Percentiles rank a stretch among this genome's conserved stretches.
Conservation (phyloP, 2,113 vertebrate genomes). For the Corydoras sp. region DNA sequence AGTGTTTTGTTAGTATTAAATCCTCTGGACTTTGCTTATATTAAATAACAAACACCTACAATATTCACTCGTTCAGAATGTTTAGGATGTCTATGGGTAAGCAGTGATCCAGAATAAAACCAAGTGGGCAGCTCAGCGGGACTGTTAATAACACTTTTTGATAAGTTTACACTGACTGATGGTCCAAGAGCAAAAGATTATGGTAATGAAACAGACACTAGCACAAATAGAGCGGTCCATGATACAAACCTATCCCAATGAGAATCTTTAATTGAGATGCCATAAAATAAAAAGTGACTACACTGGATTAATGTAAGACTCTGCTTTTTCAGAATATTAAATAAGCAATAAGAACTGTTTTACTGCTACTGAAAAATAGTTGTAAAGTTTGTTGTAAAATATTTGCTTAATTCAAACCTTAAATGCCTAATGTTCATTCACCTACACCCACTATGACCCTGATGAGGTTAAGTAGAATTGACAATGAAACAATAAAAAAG, state of each 20-base stretch:
- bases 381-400: no score
- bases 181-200: constrained; percentile 59
- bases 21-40: not conserved
- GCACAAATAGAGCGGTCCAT: constrained; percentile 38
- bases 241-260: constrained; percentile 47
- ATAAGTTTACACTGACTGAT: constrained; percentile 41
- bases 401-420: no score
- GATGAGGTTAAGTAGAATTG: no score
- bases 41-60: not conserved
- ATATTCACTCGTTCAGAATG: not conserved
- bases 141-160: constrained; percentile 44
- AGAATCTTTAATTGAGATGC: constrained; percentile 39
- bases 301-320: no score
- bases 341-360: no score
- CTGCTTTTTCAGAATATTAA: no score
- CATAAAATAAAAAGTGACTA: not conserved
- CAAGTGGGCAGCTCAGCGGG: not conserved
- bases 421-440: no score
- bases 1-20: not conserved
- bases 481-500: not conserved
- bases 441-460: no score
- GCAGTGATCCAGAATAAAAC: constrained; percentile 11
- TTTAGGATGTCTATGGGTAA: no score
- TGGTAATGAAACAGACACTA: constrained; percentile 49
- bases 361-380: no score